Percentiles rank a stretch among this genome's conserved stretches.
These are phyloP conservation scores for Micrasema longulum DNA, from an alignment of 1,140 invertebrate species.

Conservation along the genomic window DNA sequence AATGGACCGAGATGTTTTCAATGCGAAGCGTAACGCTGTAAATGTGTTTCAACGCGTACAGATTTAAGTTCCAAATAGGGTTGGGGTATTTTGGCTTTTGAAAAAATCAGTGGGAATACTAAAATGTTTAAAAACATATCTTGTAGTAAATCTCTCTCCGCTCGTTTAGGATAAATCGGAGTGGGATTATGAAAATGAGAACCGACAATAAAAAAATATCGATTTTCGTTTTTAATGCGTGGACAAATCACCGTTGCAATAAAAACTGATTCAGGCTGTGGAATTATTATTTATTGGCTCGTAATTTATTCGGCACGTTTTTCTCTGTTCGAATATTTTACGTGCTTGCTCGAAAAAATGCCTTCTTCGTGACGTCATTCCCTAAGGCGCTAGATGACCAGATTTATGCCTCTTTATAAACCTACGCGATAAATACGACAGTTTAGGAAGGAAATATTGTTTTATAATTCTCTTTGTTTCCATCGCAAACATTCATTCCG, in stretches of 20 bases:
- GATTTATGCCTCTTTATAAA: constrained; percentile 24
- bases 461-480: constrained; percentile 28
- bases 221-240: constrained; percentile 16
- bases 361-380: constrained; percentile 23
- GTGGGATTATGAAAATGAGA: constrained; percentile 16
- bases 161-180: neutral
- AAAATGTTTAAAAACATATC: too few relatives aligned
- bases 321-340: constrained; percentile 41
- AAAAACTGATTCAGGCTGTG: constrained; percentile 17
- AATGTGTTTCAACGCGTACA: too few relatives aligned
- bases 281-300: constrained; percentile 49
- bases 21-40: neutral
- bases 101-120: too few relatives aligned
- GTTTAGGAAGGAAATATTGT: constrained; percentile 15
- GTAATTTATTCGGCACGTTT: constrained; percentile 50
- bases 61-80: too few relatives aligned
- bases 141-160: too few relatives aligned
- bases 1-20: constrained; percentile 11
- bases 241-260: constrained; percentile 37
- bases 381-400: constrained; percentile 7
- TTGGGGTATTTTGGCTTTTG: too few relatives aligned
- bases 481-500: constrained; percentile 3
- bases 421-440: constrained; percentile 23
- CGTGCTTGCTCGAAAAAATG: constrained; percentile 18
- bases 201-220: constrained; percentile 3